These are phyloP conservation scores for Spatula clypeata DNA, from an alignment of 2,797 vertebrate species.

Conservation along the genomic window DNA sequence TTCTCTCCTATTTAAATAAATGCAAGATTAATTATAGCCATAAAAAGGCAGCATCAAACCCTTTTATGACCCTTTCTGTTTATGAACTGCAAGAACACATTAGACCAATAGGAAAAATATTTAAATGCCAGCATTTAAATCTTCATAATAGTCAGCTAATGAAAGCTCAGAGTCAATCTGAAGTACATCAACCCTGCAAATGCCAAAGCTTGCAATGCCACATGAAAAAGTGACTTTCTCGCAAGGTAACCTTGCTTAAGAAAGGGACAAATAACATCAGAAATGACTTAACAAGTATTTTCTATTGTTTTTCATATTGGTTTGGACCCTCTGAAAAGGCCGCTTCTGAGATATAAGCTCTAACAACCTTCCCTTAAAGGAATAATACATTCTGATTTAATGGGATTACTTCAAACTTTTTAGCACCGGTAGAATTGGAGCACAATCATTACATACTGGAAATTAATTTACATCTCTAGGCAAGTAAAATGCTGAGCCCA, in stretches of 20 bases:
- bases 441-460: not conserved
- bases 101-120: not conserved
- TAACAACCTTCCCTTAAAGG: not conserved
- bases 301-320: not conserved
- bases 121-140: constrained; percentile 18
- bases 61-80: constrained; percentile 40
- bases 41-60: constrained; percentile 55
- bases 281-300: not conserved
- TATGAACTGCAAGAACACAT: not conserved
- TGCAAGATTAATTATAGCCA: constrained; percentile 57
- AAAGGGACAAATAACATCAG: not conserved
- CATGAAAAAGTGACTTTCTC: not conserved
- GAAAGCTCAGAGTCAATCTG: not conserved
- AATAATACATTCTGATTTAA: not conserved
- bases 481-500: constrained; percentile 27
- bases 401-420: not conserved
- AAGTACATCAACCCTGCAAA: not conserved
- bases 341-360: not conserved
- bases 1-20: constrained; percentile 42
- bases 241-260: not conserved
- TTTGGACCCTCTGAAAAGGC: not conserved
- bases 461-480: constrained; percentile 29
- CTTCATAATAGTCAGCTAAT: not conserved
- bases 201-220: not conserved
- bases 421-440: not conserved